Evolutionary conservation across 2,797 vertebrate genomes (phyloP), one percentile per base, ranked within the genome.

Genomic region (Cyclura pinguis): DNA sequence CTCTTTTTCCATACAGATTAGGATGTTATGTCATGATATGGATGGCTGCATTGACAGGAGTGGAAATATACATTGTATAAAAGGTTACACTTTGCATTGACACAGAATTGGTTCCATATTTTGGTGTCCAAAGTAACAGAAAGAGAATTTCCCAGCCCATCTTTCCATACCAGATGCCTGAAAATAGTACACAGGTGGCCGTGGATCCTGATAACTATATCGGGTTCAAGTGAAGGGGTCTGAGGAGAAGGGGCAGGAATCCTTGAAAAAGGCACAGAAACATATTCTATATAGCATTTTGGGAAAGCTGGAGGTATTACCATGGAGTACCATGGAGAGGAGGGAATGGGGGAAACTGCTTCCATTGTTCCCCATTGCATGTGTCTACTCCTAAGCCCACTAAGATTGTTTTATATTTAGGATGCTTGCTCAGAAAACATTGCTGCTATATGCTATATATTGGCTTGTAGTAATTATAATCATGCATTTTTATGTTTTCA

Each of bases 391-490:
- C 57, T 77, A 47, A 64, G 29, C 35, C 72, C 12, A 3, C 16
- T 10, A 4, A 47, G 42, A 12, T 16, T 42, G 57, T 20, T 35
- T 82, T 67, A 4, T 4, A 91, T 93, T 85, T 50, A 82, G 84
- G 57, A 62, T 10, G 38, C 1, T 92, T 89, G 16, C 32, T 88
- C 87, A 83, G 14, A 42, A 89, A 47, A 24, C 93, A 0, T 90
- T 92, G n/a, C 57, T 76, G 3, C 9, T 1, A 2, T 2, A 62
- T 47, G 50, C 87, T 88, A 86, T 18, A 6, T 32, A 35, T 55
- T 55, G 67, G 42, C 4, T 67, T 55, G 29, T 93, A 85, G 29
- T 91, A 6, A 27, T 90, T 82, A 24, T 72, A 92, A 67, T n/a
- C 50, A 9, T n/a, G 67, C 27, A 32, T 78, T 8, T 42, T 20